A percentile compares a stretch with the other conserved stretches of the same genome.
These are phyloP conservation scores for Coregonus suidteri DNA, from an alignment of 2,797 vertebrate species.

Conservation along the genomic window DNA sequence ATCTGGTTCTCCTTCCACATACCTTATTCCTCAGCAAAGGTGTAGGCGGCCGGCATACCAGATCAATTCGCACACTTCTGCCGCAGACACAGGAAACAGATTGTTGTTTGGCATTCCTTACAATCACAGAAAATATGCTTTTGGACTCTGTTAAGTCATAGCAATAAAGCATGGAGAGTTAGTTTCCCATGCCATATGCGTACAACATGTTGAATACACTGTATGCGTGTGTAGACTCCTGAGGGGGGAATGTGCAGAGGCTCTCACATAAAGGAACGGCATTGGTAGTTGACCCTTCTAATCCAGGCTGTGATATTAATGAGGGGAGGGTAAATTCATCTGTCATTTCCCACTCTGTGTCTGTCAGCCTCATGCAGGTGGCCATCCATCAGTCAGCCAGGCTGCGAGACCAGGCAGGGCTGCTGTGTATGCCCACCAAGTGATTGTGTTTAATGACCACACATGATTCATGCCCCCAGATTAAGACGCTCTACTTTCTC, in stretches of 20 bases:
- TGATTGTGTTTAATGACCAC: constrained; percentile 52
- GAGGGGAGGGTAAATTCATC: constrained; percentile 63
- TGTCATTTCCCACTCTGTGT: constrained; percentile 62
- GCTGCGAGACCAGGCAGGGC: constrained; percentile 17
- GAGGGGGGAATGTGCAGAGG: background rate
- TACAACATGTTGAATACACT: background rate
- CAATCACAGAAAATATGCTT: constrained; percentile 41
- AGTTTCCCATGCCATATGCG: constrained; percentile 24
- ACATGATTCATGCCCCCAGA: constrained; percentile 64
- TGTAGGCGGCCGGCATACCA: constrained; percentile 47
- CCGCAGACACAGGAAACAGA: constrained; percentile 41
- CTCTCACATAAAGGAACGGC: constrained; percentile 22
- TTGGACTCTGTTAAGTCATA: constrained; percentile 36
- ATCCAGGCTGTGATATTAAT: constrained; percentile 67
- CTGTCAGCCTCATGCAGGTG: constrained; percentile 62
- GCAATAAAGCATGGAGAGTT: constrained; percentile 26
- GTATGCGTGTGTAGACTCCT: constrained; percentile 15
- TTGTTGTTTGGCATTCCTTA: constrained; percentile 47
- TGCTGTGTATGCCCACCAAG: constrained; percentile 44
- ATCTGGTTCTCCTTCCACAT: constrained; percentile 48
- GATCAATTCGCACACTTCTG: constrained; percentile 48
- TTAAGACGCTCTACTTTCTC: constrained; percentile 60
- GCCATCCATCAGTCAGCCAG: constrained; percentile 63
- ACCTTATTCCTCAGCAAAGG: constrained; percentile 48
- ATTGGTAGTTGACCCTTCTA: constrained; percentile 58